These are phyloP conservation scores for Ondatra zibethicus DNA, from an alignment of 2,113 vertebrate species.

Conservation along the genomic window DNA sequence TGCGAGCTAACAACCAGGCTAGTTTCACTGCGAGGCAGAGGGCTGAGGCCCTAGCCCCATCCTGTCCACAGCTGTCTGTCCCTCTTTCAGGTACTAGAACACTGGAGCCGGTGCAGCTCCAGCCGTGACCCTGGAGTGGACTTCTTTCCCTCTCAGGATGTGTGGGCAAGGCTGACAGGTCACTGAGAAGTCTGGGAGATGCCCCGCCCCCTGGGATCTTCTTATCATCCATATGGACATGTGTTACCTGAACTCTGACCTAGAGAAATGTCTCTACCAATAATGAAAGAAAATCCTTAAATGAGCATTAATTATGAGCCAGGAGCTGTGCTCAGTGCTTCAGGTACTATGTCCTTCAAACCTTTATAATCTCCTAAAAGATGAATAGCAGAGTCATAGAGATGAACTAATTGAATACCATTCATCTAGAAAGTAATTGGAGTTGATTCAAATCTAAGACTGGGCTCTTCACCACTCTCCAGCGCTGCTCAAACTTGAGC, in stretches of 20 bases:
- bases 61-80: too few species aligned
- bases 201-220: not conserved
- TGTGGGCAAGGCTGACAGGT: not conserved
- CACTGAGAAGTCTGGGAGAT: too few species aligned
- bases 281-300: not conserved
- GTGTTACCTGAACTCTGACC: not conserved
- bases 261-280: not conserved
- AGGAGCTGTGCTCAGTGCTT: not conserved
- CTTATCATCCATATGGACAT: not conserved
- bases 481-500: not conserved
- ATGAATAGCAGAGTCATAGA: not conserved
- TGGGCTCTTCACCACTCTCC: not conserved
- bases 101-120: fast-evolving
- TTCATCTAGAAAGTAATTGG: not conserved
- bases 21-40: not conserved
- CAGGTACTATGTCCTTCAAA: not conserved
- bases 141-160: fast-evolving
- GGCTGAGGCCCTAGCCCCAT: not conserved
- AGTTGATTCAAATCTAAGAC: not conserved
- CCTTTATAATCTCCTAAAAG: not conserved
- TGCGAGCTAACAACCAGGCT: not conserved
- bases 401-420: not conserved
- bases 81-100: not conserved
- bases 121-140: not conserved
- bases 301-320: not conserved